Evolutionary conservation across 2,113 vertebrate species (phyloP).

Genomic region (Spea multiplicata): DNA sequence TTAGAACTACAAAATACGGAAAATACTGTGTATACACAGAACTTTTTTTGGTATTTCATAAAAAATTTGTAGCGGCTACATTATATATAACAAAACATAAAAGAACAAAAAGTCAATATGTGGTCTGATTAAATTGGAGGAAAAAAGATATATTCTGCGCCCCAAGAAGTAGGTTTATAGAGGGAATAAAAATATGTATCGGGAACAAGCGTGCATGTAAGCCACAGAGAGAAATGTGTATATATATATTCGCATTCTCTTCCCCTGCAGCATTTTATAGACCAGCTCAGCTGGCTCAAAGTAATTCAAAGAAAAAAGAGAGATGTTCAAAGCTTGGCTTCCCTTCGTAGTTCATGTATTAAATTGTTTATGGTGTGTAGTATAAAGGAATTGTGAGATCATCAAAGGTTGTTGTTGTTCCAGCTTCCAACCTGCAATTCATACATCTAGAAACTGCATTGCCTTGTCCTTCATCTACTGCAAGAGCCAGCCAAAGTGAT

Average conservation of each 20-base stretch:
- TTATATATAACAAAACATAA: slow-evolving; percentile 32
- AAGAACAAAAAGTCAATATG: slow-evolving; percentile 25
- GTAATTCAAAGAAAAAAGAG: not conserved
- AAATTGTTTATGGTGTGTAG: slow-evolving; percentile 1
- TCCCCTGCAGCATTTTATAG: not conserved
- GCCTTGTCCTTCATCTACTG: no score
- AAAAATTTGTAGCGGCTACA: slow-evolving; percentile 25
- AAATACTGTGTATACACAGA: not conserved
- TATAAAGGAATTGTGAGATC: slow-evolving; percentile 1
- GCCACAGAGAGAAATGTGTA: not conserved
- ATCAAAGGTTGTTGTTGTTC: not conserved
- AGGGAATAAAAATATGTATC: slow-evolving; percentile 1
- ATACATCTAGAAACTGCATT: not conserved
- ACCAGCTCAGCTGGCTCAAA: not conserved
- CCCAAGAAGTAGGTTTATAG: slow-evolving; percentile 18
- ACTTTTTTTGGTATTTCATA: slow-evolving; percentile 11
- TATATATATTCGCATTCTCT: not conserved
- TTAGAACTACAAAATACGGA: no score
- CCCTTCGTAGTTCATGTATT: not conserved
- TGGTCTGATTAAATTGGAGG: slow-evolving; percentile 33
- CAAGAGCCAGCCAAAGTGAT: no score
- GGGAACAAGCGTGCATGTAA: not conserved
- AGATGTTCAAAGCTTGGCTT: not conserved
- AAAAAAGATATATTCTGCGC: slow-evolving; percentile 6
- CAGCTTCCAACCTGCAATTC: not conserved